These are phyloP conservation scores for Caenorhabditis sulstoni DNA, from an alignment of 2,888 invertebrate species.

Conservation along the genomic window DNA sequence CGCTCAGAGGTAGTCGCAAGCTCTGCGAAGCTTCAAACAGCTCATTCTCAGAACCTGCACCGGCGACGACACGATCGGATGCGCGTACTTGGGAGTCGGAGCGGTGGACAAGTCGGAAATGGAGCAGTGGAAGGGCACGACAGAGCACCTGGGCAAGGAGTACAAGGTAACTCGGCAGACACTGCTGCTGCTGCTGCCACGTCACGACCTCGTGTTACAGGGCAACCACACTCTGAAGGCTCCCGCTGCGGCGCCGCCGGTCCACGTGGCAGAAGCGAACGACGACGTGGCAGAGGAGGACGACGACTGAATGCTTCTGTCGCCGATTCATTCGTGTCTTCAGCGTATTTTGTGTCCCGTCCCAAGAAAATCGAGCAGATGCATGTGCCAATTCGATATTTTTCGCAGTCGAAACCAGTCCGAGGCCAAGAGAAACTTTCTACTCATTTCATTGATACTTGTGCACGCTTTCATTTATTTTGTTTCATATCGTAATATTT, in stretches of 20 bases:
- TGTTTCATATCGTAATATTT: constrained; percentile 26
- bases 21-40: no score
- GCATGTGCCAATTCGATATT: no score
- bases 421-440: constrained; percentile 12
- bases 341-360: constrained; percentile 12
- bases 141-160: constrained; percentile 80
- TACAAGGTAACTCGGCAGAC: constrained; percentile 60
- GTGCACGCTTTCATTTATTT: constrained; percentile 24
- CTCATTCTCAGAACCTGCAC: constrained; percentile 77
- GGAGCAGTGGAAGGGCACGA: constrained; percentile 81
- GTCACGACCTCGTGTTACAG: constrained; percentile 33
- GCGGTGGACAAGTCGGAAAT: constrained; percentile 81
- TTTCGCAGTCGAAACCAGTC: constrained; percentile 1
- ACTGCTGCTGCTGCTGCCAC: not conserved
- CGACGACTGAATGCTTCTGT: constrained; percentile 9
- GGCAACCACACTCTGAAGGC: constrained; percentile 67
- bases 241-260: constrained; percentile 62
- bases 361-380: no score
- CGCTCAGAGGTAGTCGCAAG: constrained; percentile 76
- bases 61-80: constrained; percentile 81
- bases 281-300: constrained; percentile 56
- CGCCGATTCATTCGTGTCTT: constrained; percentile 31
- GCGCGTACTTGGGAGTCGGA: constrained; percentile 76
- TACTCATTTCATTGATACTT: constrained; percentile 38
- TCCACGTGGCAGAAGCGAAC: constrained; percentile 66